These are phyloP conservation scores for Pollenia griseotomentosa DNA, from an alignment of 2,888 invertebrate species.

Conservation along the genomic window DNA sequence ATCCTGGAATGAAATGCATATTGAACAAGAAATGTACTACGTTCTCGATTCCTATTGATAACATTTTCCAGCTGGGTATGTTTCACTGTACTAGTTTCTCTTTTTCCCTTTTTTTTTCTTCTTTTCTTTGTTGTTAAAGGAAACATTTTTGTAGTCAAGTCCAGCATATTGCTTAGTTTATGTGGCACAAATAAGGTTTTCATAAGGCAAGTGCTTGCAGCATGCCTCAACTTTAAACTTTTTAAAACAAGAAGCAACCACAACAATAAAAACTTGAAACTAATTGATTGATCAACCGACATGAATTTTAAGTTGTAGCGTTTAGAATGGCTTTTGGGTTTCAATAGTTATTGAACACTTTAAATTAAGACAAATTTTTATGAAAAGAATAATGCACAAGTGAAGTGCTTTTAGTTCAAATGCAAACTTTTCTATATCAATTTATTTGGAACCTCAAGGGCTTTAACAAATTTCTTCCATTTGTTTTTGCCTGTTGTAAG, in stretches of 20 bases:
- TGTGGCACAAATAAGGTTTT: constrained; percentile 1
- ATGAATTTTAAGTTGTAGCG: neutral
- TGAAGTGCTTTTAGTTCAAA: no score
- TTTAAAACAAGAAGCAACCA: constrained; percentile 16
- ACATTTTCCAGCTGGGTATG: neutral
- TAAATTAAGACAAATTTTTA: no score
- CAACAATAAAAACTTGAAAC: constrained; percentile 18
- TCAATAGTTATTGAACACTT: neutral
- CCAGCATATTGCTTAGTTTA: constrained; percentile 21
- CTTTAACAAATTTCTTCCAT: no score
- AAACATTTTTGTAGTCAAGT: neutral
- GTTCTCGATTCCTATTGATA: no score
- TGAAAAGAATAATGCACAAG: no score
- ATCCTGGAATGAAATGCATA: no score
- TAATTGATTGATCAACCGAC: constrained; percentile 42
- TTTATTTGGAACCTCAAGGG: no score
- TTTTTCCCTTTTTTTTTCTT: no score
- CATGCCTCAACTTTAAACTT: constrained; percentile 38
- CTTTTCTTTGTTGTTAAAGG: neutral
- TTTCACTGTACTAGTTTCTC: neutral
- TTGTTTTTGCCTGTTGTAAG: no score
- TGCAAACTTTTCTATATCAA: no score
- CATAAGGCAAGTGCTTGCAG: constrained; percentile 26
- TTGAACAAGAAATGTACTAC: neutral
- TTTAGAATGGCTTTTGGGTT: constrained; percentile 14